Conservation (phyloP, 2,888 invertebrate species). For the Chymomyza caudatula region DNA sequence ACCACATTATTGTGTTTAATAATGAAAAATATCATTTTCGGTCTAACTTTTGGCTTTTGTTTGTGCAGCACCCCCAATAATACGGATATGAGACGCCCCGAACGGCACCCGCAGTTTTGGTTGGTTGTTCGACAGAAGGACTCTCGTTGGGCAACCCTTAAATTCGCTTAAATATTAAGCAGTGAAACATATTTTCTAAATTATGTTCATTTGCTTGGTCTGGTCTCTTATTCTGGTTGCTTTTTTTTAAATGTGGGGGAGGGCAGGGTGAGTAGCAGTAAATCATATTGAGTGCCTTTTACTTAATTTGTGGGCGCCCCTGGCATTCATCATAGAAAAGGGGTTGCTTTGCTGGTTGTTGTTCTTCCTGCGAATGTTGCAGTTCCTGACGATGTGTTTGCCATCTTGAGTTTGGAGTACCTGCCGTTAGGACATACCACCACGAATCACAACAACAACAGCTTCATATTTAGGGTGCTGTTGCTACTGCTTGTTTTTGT, state of each 20-base stretch:
- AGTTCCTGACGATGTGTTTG: constrained; percentile 49
- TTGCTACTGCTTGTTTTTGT: constrained; percentile 36
- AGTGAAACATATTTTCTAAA: constrained; percentile 65
- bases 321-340: not conserved
- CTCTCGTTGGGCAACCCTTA: constrained; percentile 55
- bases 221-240: too few species aligned
- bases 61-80: constrained; percentile 32
- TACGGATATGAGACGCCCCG: not conserved
- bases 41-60: constrained; percentile 70
- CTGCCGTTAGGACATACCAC: constrained; percentile 26
- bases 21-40: constrained; percentile 72
- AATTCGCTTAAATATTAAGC: constrained; percentile 46
- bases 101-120: constrained; percentile 58
- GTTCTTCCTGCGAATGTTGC: too few species aligned
- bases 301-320: constrained; percentile 57
- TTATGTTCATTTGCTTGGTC: constrained; percentile 59
- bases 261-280: constrained; percentile 34
- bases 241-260: not conserved
- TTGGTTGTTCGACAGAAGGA: constrained; percentile 41
- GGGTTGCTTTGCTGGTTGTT: not conserved
- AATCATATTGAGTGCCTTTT: constrained; percentile 58
- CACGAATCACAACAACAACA: constrained; percentile 19
- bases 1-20: constrained; percentile 74
- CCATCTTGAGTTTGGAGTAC: constrained; percentile 22
- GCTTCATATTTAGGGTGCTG: constrained; percentile 2